A percentile compares a stretch with the other conserved stretches of the same genome.
phyloP scores from a whole-genome alignment of 2,113 vertebrate species.

The Vulpes lagopus region DNA sequence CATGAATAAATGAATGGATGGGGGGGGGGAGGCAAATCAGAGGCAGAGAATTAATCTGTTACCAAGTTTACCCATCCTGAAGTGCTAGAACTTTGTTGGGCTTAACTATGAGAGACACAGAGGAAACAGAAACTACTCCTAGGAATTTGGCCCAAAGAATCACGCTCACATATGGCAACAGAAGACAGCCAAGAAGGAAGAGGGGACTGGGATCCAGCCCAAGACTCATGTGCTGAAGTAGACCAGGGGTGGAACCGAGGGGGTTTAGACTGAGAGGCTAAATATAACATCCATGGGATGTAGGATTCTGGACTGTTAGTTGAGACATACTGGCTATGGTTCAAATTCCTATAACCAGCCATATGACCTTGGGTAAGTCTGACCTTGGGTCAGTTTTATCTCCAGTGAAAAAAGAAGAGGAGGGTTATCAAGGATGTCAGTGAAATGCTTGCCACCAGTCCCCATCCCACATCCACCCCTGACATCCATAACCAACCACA shows the following conservation, averaged over 20 bases:
- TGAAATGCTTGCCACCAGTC: not conserved
- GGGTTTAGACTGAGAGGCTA: not conserved
- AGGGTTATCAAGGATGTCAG: not conserved
- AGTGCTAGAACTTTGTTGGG: not conserved
- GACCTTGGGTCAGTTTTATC: not conserved
- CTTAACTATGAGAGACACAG: constrained; percentile 27
- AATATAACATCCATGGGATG: not conserved
- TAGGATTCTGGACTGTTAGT: not conserved
- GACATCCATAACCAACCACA: not conserved
- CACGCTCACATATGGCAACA: not conserved
- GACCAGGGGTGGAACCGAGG: not conserved
- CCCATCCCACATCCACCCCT: not conserved
- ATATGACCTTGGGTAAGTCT: not conserved
- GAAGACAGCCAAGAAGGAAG: not conserved
- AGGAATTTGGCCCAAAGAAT: constrained; percentile 17
- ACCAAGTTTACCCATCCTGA: not conserved
- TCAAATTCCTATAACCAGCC: not conserved
- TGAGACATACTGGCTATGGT: not conserved
- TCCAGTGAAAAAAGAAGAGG: not conserved
- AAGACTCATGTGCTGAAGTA: not conserved
- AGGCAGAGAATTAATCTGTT: not conserved
- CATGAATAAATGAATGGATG: constrained; percentile 8
- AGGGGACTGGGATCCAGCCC: not conserved
- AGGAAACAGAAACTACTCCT: constrained; percentile 4
- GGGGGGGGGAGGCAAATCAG: not conserved